These are phyloP conservation scores for Neosilurus mollespiculum DNA, from an alignment of 2,797 vertebrate species.

Conservation along the genomic window DNA sequence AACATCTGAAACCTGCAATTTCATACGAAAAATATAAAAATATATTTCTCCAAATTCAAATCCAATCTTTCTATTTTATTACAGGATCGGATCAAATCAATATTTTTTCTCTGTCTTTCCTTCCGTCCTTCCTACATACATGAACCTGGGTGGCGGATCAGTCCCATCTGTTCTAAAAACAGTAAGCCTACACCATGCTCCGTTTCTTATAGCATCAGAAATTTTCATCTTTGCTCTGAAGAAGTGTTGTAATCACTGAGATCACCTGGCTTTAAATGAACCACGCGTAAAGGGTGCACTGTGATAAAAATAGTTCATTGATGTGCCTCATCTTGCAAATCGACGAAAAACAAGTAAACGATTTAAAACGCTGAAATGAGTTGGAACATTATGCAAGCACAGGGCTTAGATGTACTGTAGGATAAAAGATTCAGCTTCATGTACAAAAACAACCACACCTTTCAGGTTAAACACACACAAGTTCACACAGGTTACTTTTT, in stretches of 20 bases:
- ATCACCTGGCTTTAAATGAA: background rate
- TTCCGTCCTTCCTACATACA: background rate
- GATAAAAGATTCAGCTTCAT: background rate
- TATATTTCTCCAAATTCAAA: background rate
- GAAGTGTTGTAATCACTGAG: background rate
- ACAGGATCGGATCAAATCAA: background rate
- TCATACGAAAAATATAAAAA: background rate
- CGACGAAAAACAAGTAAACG: background rate
- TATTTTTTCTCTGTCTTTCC: background rate
- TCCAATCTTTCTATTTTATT: background rate
- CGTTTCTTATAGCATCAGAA: background rate
- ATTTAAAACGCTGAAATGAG: background rate
- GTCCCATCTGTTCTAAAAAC: background rate
- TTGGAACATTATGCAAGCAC: background rate
- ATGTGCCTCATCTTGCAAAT: constrained; percentile 16
- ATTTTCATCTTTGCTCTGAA: background rate
- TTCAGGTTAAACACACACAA: background rate
- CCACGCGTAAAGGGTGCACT: background rate
- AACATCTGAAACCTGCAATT: background rate
- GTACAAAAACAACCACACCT: background rate
- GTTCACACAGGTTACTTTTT: background rate
- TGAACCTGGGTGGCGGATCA: background rate
- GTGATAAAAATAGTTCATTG: background rate
- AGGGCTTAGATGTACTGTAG: background rate
- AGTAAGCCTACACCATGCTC: background rate